Conservation (phyloP, 2,797 vertebrate genomes). For the Pantherophis vulpinus region DNA sequence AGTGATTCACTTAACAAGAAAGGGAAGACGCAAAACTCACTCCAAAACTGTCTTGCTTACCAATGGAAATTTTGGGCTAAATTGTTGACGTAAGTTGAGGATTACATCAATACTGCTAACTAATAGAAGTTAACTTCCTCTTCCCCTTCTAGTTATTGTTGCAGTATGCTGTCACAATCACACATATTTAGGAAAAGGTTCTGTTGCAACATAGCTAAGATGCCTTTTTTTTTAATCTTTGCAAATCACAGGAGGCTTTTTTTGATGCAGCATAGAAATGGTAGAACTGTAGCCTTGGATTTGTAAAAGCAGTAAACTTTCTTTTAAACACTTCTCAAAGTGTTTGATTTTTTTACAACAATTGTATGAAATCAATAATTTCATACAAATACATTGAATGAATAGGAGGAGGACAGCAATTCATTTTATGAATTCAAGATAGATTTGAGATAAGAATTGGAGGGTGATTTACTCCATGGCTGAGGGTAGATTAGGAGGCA, state of each 20-base stretch:
- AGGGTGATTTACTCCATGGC: neutral
- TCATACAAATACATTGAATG: neutral
- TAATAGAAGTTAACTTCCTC: neutral
- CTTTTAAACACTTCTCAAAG: neutral
- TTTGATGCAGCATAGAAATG: neutral
- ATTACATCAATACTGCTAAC: too few relatives aligned
- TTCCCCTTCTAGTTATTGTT: neutral
- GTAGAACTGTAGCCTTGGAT: neutral
- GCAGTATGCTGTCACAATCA: neutral
- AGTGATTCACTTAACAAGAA: too few relatives aligned
- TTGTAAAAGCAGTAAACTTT: neutral
- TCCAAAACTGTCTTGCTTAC: too few relatives aligned
- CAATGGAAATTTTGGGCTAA: too few relatives aligned
- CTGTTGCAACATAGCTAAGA: neutral
- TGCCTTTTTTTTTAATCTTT: neutral
- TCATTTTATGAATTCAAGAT: neutral
- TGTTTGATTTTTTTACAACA: neutral
- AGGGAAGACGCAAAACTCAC: too few relatives aligned
- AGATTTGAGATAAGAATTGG: neutral
- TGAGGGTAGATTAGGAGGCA: neutral
- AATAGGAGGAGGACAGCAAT: neutral
- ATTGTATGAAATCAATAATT: neutral
- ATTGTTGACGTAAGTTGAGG: too few relatives aligned
- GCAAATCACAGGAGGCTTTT: neutral
- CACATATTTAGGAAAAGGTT: neutral